A percentile compares a stretch with the other conserved stretches of the same genome.
Evolutionary conservation across 2,113 vertebrate species (phyloP).

Genomic region (Podiceps cristatus): DNA sequence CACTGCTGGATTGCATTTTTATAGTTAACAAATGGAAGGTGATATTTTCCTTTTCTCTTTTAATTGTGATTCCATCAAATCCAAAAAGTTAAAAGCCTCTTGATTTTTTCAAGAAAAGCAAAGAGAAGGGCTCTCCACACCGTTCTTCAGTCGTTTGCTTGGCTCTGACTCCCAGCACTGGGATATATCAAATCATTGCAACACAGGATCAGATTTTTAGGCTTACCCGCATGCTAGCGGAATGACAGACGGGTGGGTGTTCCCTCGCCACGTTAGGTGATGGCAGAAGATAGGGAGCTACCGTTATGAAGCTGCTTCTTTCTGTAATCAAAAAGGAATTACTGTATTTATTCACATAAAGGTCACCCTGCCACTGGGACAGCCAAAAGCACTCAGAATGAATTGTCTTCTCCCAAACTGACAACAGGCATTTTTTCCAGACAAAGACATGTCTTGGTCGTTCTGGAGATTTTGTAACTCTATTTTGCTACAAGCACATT

Average conservation of each 20-base stretch:
- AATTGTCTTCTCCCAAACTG: neutral
- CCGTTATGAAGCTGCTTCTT: neutral
- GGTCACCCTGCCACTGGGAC: neutral
- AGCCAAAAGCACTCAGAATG: neutral
- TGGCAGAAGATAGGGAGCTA: neutral
- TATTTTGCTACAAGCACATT: neutral
- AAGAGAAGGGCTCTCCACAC: neutral
- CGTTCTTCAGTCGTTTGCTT: neutral
- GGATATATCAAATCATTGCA: neutral
- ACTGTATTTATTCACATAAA: slow-evolving; percentile 37
- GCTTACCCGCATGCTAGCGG: neutral
- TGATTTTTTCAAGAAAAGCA: slow-evolving; percentile 9
- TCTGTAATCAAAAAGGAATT: slow-evolving; percentile 46
- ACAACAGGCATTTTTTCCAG: neutral
- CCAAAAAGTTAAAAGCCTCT: slow-evolving; percentile 33
- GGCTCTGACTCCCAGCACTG: neutral
- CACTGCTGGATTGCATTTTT: slow-evolving; percentile 58
- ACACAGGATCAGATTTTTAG: neutral
- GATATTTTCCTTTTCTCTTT: slow-evolving; percentile 54
- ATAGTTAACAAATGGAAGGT: slow-evolving; percentile 52
- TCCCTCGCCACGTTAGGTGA: neutral
- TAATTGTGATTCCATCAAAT: slow-evolving; percentile 55
- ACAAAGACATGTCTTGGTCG: neutral
- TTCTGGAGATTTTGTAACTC: neutral
- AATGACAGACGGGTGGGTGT: neutral